Base-by-base conservation (phyloP, 2,113 vertebrate genomes). In the Osmerus mordax region DNA sequence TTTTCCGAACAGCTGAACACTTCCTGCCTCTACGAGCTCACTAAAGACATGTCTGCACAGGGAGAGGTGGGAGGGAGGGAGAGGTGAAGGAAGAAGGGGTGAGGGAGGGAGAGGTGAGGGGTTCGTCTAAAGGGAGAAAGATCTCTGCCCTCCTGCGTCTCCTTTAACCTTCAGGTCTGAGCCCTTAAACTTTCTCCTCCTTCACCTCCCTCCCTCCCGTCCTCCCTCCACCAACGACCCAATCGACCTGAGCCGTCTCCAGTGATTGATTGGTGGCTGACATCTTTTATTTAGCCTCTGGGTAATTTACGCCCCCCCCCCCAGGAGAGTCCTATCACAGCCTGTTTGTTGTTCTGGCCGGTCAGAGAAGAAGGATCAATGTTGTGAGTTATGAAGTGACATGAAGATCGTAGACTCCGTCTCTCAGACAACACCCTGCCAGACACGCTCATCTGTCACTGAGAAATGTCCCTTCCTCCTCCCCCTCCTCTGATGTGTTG, bases 361-460 rank as follows among this genome's bases (percentile, higher is more conserved):
- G 74, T 67, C 36, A 66, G 66, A 79, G 69, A 84, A 61, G 66
- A 29, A 69, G 70, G 81, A 91, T 91, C 88, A 87, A 88, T 90
- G 84, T 69, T 53, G 70, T 90, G 86, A 91, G 80, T 91, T 90
- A 92, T 91, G 86, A 89, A 91, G 86, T 87, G 89, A 88, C 88
- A 87, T 80, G 6, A 32, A 51, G 16, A 67, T 72, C 6, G 77
- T 87, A 16, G 82, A 74, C 80, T 79, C 84, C 79, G 78, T 86
- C 83, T 88, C 76, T 89, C 86, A 89, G 86, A 86, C 71, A 56
- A 66, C 53, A 56, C 51, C 56, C 70, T 60, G 73, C 28, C 8
- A 3, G 62, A 16, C 65, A 56, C 68, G 77, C 58, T 62, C 21
- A 68, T 62, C 54, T 28, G 51, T 62, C 51, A 69, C 74, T 61